Percentiles rank a stretch among this genome's conserved stretches.
Conservation (phyloP, 2,888 invertebrate species). For the Tupiocoris notatus region DNA sequence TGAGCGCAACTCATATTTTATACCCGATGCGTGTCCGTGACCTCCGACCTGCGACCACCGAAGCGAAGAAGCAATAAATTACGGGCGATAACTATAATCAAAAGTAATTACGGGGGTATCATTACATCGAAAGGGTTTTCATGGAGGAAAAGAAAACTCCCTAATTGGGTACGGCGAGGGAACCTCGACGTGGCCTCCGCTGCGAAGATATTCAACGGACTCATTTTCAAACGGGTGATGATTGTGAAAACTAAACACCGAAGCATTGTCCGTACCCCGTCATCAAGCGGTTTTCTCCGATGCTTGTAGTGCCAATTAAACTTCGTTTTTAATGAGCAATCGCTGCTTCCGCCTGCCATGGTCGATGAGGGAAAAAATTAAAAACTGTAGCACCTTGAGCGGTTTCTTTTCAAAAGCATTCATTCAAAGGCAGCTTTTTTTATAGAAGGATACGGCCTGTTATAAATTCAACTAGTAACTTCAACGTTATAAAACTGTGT, state of each 20-base stretch:
- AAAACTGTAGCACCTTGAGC: neutral
- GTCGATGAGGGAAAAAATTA: neutral
- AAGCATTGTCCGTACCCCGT: conserved; percentile 1
- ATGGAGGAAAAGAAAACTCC: conserved; percentile 5
- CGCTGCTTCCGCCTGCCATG: conserved; percentile 6
- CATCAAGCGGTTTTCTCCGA: conserved; percentile 8
- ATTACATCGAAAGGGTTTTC: neutral
- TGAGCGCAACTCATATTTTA: neutral
- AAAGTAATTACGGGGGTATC: conserved; percentile 10
- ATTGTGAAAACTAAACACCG: neutral
- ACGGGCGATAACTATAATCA: conserved; percentile 8
- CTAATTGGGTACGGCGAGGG: conserved; percentile 14
- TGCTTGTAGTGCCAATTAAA: conserved; percentile 5
- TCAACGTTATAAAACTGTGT: too few relatives aligned
- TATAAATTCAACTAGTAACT: too few relatives aligned
- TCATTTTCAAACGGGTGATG: conserved; percentile 14
- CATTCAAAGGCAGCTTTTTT: neutral
- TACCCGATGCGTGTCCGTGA: conserved; percentile 13
- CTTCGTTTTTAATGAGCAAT: conserved; percentile 18
- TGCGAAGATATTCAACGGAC: conserved; percentile 12
- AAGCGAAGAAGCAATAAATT: conserved; percentile 9
- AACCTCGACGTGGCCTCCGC: conserved; percentile 9
- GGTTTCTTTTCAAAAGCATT: too few relatives aligned
- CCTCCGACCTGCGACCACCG: conserved; percentile 6
- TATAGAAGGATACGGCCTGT: neutral